Evolutionary conservation across 1,140 invertebrate genomes (phyloP).

Genomic region (Lucilia cuprina): DNA sequence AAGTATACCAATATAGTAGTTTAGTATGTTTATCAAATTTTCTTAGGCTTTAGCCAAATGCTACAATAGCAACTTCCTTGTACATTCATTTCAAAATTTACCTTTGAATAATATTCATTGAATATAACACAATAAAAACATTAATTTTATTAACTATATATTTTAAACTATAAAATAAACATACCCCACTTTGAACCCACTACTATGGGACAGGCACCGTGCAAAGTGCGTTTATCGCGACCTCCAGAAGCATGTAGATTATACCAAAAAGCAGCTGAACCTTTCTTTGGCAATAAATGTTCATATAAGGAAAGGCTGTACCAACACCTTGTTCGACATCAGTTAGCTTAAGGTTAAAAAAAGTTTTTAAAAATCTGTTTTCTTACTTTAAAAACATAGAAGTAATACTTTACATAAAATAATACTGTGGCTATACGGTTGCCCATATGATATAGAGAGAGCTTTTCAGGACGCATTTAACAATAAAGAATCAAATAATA

Average conservation of each 20-base stretch:
- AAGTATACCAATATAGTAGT: no score
- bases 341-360: slow-evolving; percentile 74
- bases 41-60: no score
- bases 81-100: no score
- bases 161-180: no score
- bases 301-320: slow-evolving; percentile 90
- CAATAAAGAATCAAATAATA: background rate
- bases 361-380: background rate
- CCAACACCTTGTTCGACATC: slow-evolving; percentile 94
- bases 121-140: no score
- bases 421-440: slow-evolving; percentile 59
- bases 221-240: slow-evolving; percentile 87
- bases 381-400: background rate
- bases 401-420: slow-evolving; percentile 61
- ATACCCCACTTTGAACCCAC: slow-evolving; percentile 92
- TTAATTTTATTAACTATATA: no score
- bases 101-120: no score
- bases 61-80: no score
- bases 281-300: slow-evolving; percentile 85
- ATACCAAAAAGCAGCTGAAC: slow-evolving; percentile 93
- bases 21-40: no score
- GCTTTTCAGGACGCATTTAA: background rate
- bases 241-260: slow-evolving; percentile 91
- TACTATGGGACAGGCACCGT: slow-evolving; percentile 97
- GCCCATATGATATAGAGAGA: slow-evolving; percentile 42